These are phyloP conservation scores for Oreotrochilus melanogaster DNA, from an alignment of 2,113 vertebrate genomes.

Conservation along the genomic window DNA sequence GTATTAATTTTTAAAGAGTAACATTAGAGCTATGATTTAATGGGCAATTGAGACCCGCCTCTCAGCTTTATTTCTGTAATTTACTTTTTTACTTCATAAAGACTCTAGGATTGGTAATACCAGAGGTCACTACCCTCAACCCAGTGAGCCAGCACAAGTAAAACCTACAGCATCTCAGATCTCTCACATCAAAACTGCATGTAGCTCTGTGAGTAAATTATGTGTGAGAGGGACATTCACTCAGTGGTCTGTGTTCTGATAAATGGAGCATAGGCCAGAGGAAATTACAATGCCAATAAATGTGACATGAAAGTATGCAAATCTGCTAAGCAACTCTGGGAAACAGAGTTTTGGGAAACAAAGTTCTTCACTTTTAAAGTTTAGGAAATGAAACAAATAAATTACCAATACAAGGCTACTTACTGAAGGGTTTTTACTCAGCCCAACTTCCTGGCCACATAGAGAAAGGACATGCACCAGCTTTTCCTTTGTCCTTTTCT, in stretches of 20 bases:
- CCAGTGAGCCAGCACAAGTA: not conserved
- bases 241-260: not conserved
- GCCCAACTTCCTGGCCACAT: constrained; percentile 96
- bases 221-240: not conserved
- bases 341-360: too few species aligned
- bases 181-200: not conserved
- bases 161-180: not conserved
- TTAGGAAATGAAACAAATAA: not conserved
- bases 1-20: constrained; percentile 27
- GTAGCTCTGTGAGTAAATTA: not conserved
- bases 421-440: constrained; percentile 98
- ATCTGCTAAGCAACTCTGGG: not conserved
- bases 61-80: not conserved
- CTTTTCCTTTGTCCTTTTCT: constrained; percentile 98
- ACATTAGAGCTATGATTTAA: not conserved
- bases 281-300: not conserved
- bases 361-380: not conserved
- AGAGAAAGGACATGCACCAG: constrained; percentile 95
- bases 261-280: not conserved
- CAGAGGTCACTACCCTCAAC: not conserved
- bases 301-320: not conserved
- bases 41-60: not conserved
- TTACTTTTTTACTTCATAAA: not conserved
- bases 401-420: constrained; percentile 53
- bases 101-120: not conserved